Base-by-base conservation (phyloP, 2,797 vertebrate genomes). In the Gymnothorax javanicus region DNA sequence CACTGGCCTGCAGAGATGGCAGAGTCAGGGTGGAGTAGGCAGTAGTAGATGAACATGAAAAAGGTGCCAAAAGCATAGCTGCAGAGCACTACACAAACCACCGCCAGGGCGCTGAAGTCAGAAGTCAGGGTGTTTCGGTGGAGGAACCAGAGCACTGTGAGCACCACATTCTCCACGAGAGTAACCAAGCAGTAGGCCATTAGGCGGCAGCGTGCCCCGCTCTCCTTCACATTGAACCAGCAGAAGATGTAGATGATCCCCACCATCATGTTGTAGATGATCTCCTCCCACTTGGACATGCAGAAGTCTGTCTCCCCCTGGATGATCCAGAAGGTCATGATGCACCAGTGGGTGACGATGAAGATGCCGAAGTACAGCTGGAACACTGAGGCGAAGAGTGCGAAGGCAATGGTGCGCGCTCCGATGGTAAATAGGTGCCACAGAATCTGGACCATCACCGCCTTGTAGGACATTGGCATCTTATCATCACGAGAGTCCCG, bases 281-380 rank as follows among this genome's bases (percentile, higher is more conserved):
- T 99, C 95, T 99, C 99, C 91, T 99, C 98, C 98, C 99, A 99
- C 90, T 99, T 99, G 93, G 99, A 99, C 98, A 99, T 99, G 95
- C 99, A 99, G 96, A 99, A 99, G 95, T 99, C 99, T 0, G 99
- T 99, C 92, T 99, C 98, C 0, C 98, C 98, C 91, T 99, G 99
- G 91, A 99, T 99, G 91, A 99, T 98, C 99, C 99, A 99, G 93
- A 99, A 99, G 58, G 99, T 99, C 98, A 99, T 99, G 95, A 98
- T 93, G 91, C 98, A 99, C 99, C 99, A 99, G 93, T 99, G 99
- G 54, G 97, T 97, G 90, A 99, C 97, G 0, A 99, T 96, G 95
- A 99, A 99, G 94, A 99, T 98, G 92, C 98, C 97, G 0, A 99
- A 99, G 95, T 99, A 99, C 50, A 99, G 97, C 94, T 97, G 97